These are phyloP conservation scores for Platyscapa corneri DNA, from an alignment of 1,140 invertebrate species.

Conservation along the genomic window DNA sequence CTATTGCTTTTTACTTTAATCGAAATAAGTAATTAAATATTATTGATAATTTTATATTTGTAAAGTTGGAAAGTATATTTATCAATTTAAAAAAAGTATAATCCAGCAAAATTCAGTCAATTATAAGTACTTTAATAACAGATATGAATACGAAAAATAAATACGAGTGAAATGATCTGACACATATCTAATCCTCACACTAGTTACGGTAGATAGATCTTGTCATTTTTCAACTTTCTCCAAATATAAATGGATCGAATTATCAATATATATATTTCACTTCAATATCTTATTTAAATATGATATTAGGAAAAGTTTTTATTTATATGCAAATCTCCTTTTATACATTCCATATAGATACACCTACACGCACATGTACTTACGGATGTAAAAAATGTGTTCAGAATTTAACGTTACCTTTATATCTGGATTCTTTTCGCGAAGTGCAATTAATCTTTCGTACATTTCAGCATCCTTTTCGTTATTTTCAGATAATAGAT, in stretches of 20 bases:
- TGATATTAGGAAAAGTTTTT: background rate
- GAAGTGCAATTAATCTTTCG: constrained; percentile 85
- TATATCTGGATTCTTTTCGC: constrained; percentile 91
- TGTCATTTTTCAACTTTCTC: constrained; percentile 41
- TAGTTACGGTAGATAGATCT: background rate
- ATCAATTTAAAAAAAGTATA: background rate
- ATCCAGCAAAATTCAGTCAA: background rate
- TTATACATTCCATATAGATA: background rate
- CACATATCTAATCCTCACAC: constrained; percentile 19
- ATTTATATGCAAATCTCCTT: background rate
- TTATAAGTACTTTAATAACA: background rate
- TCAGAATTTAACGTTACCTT: constrained; percentile 77
- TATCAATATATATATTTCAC: constrained; percentile 44
- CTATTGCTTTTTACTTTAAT: no score
- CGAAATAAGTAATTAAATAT: no score
- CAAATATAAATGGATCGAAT: background rate
- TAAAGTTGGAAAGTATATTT: no score
- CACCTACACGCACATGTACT: no score
- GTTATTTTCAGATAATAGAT: constrained; percentile 84
- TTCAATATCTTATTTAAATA: background rate
- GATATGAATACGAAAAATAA: constrained; percentile 15
- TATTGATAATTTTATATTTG: no score
- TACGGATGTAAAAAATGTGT: no score
- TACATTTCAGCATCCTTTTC: constrained; percentile 91
- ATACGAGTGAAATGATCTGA: constrained; percentile 36